Percentiles rank a stretch among this genome's conserved stretches.
Evolutionary conservation across 1,140 invertebrate genomes (phyloP).

Genomic region (Oscheius sp.): DNA sequence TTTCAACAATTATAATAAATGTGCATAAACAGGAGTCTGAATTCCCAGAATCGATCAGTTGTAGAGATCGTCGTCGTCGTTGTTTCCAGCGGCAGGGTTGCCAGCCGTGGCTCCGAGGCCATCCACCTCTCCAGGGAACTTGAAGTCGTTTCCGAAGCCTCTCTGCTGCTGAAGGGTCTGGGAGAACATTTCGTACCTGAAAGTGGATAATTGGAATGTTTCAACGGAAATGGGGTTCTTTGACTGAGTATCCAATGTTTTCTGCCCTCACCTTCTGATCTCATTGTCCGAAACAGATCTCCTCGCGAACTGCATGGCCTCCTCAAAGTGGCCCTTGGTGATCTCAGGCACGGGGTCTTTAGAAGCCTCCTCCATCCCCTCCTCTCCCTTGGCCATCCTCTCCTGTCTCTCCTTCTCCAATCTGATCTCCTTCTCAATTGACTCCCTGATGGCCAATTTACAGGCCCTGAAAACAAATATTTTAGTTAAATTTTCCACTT

Average conservation of each 20-base stretch:
- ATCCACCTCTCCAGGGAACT: constrained; percentile 29
- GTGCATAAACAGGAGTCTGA: not conserved
- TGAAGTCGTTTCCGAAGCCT: constrained; percentile 39
- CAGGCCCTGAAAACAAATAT: constrained; percentile 29
- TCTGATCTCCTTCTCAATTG: constrained; percentile 89
- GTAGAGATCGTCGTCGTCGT: constrained; percentile 18
- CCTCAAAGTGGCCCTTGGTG: constrained; percentile 90
- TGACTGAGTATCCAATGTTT: too few species aligned
- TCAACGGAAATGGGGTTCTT: too few species aligned
- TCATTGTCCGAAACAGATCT: constrained; percentile 62
- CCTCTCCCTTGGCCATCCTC: constrained; percentile 79
- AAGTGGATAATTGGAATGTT: constrained; percentile 4
- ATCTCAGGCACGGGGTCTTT: constrained; percentile 97
- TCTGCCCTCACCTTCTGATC: constrained; percentile 28
- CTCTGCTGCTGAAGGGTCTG: constrained; percentile 36
- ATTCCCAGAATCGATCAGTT: not conserved
- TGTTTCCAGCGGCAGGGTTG: not conserved
- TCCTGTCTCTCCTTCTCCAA: constrained; percentile 78
- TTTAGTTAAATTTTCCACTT: not conserved
- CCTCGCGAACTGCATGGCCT: constrained; percentile 95
- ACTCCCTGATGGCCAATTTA: constrained; percentile 94
- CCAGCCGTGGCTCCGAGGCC: not conserved
- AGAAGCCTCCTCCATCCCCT: constrained; percentile 69
- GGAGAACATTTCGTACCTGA: constrained; percentile 36
- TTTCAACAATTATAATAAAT: not conserved